Conservation (phyloP, 2,797 vertebrate species). For the Rhinogobio ventralis region DNA sequence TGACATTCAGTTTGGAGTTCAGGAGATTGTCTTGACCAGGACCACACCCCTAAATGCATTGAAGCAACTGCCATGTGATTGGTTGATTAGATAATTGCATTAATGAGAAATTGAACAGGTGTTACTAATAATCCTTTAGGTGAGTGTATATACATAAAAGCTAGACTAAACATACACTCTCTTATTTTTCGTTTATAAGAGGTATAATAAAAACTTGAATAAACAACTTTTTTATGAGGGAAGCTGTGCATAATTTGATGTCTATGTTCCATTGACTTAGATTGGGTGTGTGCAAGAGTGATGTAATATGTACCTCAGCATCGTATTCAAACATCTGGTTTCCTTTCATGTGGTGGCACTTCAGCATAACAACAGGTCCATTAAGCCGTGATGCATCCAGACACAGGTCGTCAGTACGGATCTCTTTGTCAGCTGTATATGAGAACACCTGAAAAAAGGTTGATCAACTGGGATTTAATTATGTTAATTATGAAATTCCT, state of each 20-base stretch:
- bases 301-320: slow-evolving; percentile 83
- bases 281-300: background rate
- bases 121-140: too few species aligned
- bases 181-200: background rate
- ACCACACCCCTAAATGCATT: too few species aligned
- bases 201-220: background rate
- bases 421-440: slow-evolving; percentile 97
- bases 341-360: slow-evolving; percentile 98
- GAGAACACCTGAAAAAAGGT: slow-evolving; percentile 90
- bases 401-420: slow-evolving; percentile 95
- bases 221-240: background rate
- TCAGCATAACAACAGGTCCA: slow-evolving; percentile 95
- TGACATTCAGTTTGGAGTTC: too few species aligned
- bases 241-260: background rate
- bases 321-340: slow-evolving; percentile 99
- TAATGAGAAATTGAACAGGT: too few species aligned
- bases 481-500: background rate
- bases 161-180: background rate
- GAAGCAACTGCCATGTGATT: too few species aligned
- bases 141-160: too few species aligned
- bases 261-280: background rate
- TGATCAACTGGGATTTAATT: background rate
- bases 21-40: too few species aligned
- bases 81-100: too few species aligned
- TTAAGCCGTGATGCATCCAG: slow-evolving; percentile 96